Conservation (phyloP, 1,140 invertebrate genomes). For the Physella acuta region DNA sequence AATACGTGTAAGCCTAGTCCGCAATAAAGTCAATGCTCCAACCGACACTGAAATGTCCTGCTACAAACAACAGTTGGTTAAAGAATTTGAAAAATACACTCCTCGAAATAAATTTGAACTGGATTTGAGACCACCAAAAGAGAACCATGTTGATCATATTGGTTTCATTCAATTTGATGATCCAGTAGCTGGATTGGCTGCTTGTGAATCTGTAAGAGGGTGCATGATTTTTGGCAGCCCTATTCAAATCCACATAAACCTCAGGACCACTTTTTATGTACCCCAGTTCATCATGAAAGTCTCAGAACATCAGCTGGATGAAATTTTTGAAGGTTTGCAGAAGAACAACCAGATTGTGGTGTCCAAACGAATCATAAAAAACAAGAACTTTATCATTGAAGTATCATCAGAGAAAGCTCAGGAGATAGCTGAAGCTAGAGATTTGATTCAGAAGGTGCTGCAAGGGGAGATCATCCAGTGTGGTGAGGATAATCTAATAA, state of each 20-base stretch:
- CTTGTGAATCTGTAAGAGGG: too few relatives aligned
- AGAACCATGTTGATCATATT: not conserved
- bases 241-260: too few relatives aligned
- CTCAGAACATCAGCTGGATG: slow-evolving; percentile 27
- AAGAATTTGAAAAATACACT: too few relatives aligned
- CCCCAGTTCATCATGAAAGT: slow-evolving; percentile 27
- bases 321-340: slow-evolving; percentile 16
- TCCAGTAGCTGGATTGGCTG: slow-evolving; percentile 35
- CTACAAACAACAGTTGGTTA: too few relatives aligned
- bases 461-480: slow-evolving; percentile 36
- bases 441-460: slow-evolving; percentile 29
- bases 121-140: not conserved
- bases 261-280: slow-evolving; percentile 34
- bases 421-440: slow-evolving; percentile 30
- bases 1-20: too few relatives aligned
- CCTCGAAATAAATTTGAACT: slow-evolving; percentile 1
- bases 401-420: slow-evolving; percentile 30
- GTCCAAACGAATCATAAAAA: slow-evolving; percentile 14
- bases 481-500: slow-evolving; percentile 5
- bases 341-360: slow-evolving; percentile 13
- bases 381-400: slow-evolving; percentile 30
- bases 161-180: slow-evolving; percentile 32
- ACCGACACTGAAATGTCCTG: too few relatives aligned
- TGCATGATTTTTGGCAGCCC: too few relatives aligned
- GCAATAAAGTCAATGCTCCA: too few relatives aligned